Evolutionary conservation across 1,140 invertebrate species (phyloP), one percentile per base, ranked within the genome.

Genomic region (Drosophila tristis): DNA sequence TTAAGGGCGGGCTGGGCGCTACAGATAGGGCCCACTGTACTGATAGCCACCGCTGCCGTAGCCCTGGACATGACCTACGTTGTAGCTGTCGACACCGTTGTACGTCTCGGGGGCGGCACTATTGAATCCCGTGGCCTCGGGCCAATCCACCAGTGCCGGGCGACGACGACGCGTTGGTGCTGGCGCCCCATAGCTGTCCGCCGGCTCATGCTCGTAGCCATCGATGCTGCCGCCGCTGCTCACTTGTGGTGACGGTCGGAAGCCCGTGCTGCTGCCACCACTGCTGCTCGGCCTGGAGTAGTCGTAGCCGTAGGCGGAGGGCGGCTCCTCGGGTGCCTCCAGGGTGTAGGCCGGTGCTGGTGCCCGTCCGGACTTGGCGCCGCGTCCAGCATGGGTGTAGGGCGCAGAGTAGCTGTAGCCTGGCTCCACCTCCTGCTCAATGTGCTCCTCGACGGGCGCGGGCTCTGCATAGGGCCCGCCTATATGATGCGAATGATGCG

Each of bases 41-140:
- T 72, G 76, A 44, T 80, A 87, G 3, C 77, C 67, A 20, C 60
- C 53, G 54, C 58, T 68, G 0, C 71, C 84, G 4, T 82, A 35
- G 26, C 78, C 75, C 54, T 89, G 90, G 0, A 82, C 78, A 20
- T 90, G 81, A 0, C 73, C 81, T 1, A 73, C 85, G 43, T 80
- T 82, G 49, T 91, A 91, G 61, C 89, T 91, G 49, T 91, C 84
- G 43, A 74, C 44, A 6, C 81, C 75, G 29, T 23, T 76, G 20
- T 85, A 90, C 3, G 80, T 89, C 8, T 91, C 80, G 7, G 74
- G 16, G 0, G 68, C 62, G 11, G 31, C 57, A 20, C 47, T 39
- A 4, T 61, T 74, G 15, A 58, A 78, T 0, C 57, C 66, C 7
- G 43, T 53, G 9, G 55, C 16, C 20, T 62, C 67, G 7, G 78